Evolutionary conservation across 2,888 invertebrate genomes (phyloP).

Genomic region (Parnassius orleans): DNA sequence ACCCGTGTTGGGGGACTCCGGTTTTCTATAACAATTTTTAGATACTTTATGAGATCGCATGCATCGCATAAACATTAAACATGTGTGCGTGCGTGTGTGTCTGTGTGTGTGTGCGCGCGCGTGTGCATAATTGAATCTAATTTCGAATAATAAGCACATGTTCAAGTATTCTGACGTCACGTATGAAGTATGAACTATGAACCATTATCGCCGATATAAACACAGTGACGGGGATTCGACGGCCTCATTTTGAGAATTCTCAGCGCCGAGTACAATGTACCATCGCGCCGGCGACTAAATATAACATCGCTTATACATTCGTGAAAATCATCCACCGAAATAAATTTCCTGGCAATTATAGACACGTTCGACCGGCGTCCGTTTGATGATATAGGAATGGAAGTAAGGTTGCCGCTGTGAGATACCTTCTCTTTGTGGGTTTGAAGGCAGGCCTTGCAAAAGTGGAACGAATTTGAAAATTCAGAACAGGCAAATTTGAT

Average conservation of each 20-base stretch:
- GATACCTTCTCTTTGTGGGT: background rate
- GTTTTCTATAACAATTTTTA: no score
- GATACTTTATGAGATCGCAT: no score
- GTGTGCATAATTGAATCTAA: background rate
- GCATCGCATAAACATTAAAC: no score
- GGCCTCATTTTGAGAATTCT: conserved; percentile 54
- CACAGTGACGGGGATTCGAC: conserved; percentile 47
- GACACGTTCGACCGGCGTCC: conserved; percentile 50
- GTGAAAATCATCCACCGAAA: conserved; percentile 40
- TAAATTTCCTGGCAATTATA: conserved; percentile 51
- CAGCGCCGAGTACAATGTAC: conserved; percentile 36
- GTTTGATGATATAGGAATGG: conserved; percentile 52
- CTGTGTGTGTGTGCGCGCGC: no score
- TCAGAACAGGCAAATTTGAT: no score
- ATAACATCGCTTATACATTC: conserved; percentile 43
- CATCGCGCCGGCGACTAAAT: conserved; percentile 54
- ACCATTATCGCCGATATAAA: conserved; percentile 47
- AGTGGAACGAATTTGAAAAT: no score
- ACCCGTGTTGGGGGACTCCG: no score
- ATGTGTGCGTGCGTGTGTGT: no score
- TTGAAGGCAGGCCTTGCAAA: no score
- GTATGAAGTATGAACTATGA: conserved; percentile 30
- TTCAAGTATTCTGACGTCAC: conserved; percentile 17
- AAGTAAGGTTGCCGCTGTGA: conserved; percentile 38
- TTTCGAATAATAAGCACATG: background rate